Percentiles rank a stretch among this genome's conserved stretches.
These are phyloP conservation scores for Platycheirus rosarum DNA, from an alignment of 2,888 invertebrate genomes.

Conservation along the genomic window DNA sequence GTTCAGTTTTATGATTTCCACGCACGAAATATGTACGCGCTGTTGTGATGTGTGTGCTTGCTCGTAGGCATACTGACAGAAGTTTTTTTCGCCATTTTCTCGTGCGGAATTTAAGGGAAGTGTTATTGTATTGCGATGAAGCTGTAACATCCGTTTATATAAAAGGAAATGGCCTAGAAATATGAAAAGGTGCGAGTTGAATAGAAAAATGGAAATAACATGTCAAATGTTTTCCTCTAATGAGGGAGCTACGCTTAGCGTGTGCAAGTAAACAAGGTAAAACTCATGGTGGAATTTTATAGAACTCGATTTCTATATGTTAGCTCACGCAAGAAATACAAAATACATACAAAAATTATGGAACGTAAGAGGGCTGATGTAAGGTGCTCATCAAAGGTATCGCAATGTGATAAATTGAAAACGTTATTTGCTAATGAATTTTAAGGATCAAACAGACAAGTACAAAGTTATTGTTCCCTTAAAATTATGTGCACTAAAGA, in stretches of 20 bases:
- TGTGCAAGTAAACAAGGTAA: too few species aligned
- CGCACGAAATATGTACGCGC: conserved; percentile 47
- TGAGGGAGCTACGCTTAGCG: conserved; percentile 8
- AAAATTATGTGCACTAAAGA: too few species aligned
- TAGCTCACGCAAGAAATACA: too few species aligned
- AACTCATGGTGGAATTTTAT: too few species aligned
- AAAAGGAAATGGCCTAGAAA: conserved; percentile 61
- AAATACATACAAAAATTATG: too few species aligned
- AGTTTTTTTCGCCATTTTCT: conserved; percentile 20
- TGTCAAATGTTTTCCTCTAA: conserved; percentile 26
- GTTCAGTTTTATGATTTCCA: conserved; percentile 70
- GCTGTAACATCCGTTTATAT: conserved; percentile 42
- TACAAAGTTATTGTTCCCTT: too few species aligned
- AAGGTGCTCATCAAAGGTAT: too few species aligned
- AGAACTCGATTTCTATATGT: too few species aligned
- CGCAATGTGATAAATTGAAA: too few species aligned
- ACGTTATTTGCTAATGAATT: too few species aligned
- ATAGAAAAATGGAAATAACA: conserved; percentile 53
- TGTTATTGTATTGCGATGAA: conserved; percentile 42
- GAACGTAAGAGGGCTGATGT: too few species aligned
- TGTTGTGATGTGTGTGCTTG: conserved; percentile 22
- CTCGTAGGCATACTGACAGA: conserved; percentile 37
- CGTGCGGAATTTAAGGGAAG: conserved; percentile 45
- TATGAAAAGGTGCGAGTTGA: conserved; percentile 62
- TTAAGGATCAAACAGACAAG: too few species aligned